Evolutionary conservation across 2,888 invertebrate species (phyloP), one percentile per base, ranked within the genome.

Genomic region (Drosophila ustulata): DNA sequence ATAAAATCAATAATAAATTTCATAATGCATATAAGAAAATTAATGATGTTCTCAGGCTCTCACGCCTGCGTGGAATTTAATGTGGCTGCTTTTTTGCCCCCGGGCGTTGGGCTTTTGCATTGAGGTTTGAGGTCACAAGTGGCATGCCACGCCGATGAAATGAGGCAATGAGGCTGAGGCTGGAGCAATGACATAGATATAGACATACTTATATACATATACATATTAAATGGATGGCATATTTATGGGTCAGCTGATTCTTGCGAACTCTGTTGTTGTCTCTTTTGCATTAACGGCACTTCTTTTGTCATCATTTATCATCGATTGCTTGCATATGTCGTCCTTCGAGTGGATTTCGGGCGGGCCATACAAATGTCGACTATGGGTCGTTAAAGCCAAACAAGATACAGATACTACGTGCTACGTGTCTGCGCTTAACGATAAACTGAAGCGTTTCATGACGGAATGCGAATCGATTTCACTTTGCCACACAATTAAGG

Each of bases 301-400:
- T 75, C 51, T 80, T 75, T 68, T 75, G 77, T 79, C 79, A 79
- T 83, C 88, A 85, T 88, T 88, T 85, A 82, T 82, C 82, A 82
- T 78, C 81, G 84, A 80, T 81, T 66, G 75, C 71, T 58, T 61
- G 71, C 82, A 87, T 87, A 85, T 78, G 85, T 51, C 76, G 66
- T 57, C 62, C 71, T 82, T 76, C 76, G 76, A 82, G 88, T 78
- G 85, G 68, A 59, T 74, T 49, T 67, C 37, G 37, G 63, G 47
- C 37, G 37, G 63, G 47, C 66, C 59, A 57, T 8, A 59, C 52
- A 50, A 58, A 61, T 59, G 49, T 59, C 61, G 45, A 45, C 56
- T 55, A 13, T 49, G 51, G 18, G 39, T 46, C 56, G 26, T 64
- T 64, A 62, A 47, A 45, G 62, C 26, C 64, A 64, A 70, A 70